Evolutionary conservation across 2,113 vertebrate genomes (phyloP).

Genomic region (Symphodus melops): DNA sequence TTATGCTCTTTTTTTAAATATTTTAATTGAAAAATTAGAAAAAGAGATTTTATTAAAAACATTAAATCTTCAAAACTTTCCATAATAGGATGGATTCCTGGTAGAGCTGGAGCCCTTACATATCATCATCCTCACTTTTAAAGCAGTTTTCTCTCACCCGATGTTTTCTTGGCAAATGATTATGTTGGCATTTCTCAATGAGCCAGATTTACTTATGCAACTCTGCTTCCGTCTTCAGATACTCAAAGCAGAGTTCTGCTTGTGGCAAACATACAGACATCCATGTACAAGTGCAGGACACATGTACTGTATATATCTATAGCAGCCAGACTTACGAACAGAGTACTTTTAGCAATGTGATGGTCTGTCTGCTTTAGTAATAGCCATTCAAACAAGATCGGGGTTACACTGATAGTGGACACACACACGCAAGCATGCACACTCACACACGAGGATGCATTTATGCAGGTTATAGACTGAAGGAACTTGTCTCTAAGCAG

Average conservation of each 20-base stretch:
- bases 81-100: too few relatives aligned
- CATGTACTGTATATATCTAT: neutral
- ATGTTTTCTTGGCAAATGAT: too few relatives aligned
- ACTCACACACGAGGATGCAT: neutral
- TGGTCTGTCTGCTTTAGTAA: slow-evolving; percentile 72
- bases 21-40: too few relatives aligned
- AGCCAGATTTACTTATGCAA: slow-evolving; percentile 2
- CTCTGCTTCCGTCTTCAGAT: slow-evolving; percentile 14
- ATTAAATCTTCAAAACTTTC: too few relatives aligned
- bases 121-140: too few relatives aligned
- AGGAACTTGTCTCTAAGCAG: neutral
- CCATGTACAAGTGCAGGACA: neutral
- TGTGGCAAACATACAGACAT: slow-evolving; percentile 15
- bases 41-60: too few relatives aligned
- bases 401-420: slow-evolving; percentile 23
- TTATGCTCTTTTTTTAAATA: too few relatives aligned
- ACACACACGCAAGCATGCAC: neutral
- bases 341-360: slow-evolving; percentile 51
- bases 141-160: too few relatives aligned
- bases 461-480: neutral
- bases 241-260: slow-evolving; percentile 14
- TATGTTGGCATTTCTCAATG: neutral
- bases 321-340: slow-evolving; percentile 14
- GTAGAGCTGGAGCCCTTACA: too few relatives aligned
- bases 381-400: slow-evolving; percentile 35